A percentile compares a stretch with the other conserved stretches of the same genome.
Evolutionary conservation across 2,888 invertebrate species (phyloP).

Genomic region (Torymus texanus): DNA sequence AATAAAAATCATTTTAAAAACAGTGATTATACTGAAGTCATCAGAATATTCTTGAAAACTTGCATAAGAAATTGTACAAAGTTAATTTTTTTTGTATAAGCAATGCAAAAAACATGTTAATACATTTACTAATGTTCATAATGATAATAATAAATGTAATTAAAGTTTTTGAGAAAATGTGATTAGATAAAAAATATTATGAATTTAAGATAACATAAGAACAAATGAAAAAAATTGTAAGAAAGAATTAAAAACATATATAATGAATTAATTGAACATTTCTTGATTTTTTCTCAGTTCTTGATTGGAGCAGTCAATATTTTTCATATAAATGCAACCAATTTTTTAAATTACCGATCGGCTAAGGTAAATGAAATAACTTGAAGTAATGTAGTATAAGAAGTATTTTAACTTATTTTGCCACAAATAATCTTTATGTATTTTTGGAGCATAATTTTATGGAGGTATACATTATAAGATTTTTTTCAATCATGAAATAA

Average conservation of each 20-base stretch:
- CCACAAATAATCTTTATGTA: slow-evolving; percentile 40
- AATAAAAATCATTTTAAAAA: too few species aligned
- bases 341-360: slow-evolving; percentile 21
- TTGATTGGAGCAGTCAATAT: not conserved
- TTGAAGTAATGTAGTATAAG: not conserved
- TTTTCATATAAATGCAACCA: slow-evolving; percentile 18
- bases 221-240: slow-evolving; percentile 23
- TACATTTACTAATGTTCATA: slow-evolving; percentile 21
- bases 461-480: slow-evolving; percentile 22
- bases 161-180: slow-evolving; percentile 37
- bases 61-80: slow-evolving; percentile 46
- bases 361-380: not conserved
- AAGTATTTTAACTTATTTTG: slow-evolving; percentile 38
- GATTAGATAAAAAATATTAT: slow-evolving; percentile 35
- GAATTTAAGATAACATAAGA: slow-evolving; percentile 15
- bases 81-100: slow-evolving; percentile 46
- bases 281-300: slow-evolving; percentile 5
- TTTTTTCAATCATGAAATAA: slow-evolving; percentile 46
- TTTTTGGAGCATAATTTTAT: slow-evolving; percentile 49
- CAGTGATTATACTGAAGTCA: too few species aligned
- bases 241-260: slow-evolving; percentile 17
- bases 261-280: slow-evolving; percentile 29
- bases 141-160: slow-evolving; percentile 41
- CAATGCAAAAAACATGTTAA: slow-evolving; percentile 26
- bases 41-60: too few species aligned